Base-by-base conservation (phyloP, 37 sponge, comb jelly and placozoan species). In the Cliona cf. orientalis region DNA sequence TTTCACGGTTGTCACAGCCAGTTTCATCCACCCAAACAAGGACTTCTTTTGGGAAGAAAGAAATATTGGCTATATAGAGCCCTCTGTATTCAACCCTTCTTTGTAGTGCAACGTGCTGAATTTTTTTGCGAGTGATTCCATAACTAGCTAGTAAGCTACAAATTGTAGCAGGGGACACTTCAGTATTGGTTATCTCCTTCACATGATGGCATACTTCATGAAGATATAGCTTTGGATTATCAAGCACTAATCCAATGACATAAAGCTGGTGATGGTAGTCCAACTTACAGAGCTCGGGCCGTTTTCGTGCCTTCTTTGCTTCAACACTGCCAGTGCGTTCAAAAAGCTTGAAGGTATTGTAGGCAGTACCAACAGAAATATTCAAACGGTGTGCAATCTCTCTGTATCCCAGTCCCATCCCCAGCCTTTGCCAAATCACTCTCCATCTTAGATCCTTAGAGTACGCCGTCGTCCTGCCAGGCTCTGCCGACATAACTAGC, bases 91-190 rank as follows among this genome's bases (percentile, higher is more conserved):
- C 63, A 11, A 61, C 5, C 22, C 63, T 12, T 61, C 63, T 61
- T 61, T 61, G 63, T 61, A 61, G 63, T 6, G 63, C 63, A 6
- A 61, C 28, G 5, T 61, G 63, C 63, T 61, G 63, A 61, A 61
- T n/a, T 22, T 61, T 61, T 22, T 61, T 61, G 5, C 63, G 17
- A 61, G 63, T 61, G 28, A 61, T 6, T 7, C 63, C 63, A n/a
- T 61, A 61, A 25, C 28, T 61, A n/a, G 25, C 26, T 6, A 61
- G 26, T 61, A 61, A n/a, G 26, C 63, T 61, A 28, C 63, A 61
- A 12, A 61, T 22, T 25, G 63, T 61, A 61, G 63, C 12, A 25
- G 28, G 26, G 23, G 63, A 61, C 23, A 61, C 63, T 6, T 25
- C 26, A 12, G 63, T 61, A n/a, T n/a, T n/a, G 25, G 26, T 61